Conservation (phyloP, 2,797 vertebrate genomes). For the Numenius phaeopus region DNA sequence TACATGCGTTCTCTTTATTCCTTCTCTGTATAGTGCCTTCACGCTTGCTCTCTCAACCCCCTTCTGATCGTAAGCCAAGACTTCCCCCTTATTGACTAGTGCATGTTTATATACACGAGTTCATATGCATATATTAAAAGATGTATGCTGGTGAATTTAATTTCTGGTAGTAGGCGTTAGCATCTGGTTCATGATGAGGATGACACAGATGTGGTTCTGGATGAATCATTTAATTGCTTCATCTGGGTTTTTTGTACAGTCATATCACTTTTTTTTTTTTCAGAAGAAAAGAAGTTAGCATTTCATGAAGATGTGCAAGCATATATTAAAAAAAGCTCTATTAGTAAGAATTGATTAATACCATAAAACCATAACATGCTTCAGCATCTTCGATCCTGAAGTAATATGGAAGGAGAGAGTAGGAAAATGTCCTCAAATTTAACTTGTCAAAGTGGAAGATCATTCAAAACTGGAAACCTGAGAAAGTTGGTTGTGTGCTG, state of each 20-base stretch:
- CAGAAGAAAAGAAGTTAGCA: background rate
- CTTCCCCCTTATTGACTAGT: background rate
- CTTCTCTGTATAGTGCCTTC: background rate
- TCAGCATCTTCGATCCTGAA: background rate
- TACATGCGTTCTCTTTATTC: background rate
- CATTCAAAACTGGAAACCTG: background rate
- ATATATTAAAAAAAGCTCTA: background rate
- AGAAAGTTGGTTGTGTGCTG: background rate
- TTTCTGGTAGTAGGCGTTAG: background rate
- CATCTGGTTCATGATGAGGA: background rate
- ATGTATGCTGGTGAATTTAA: background rate
- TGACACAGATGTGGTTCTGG: background rate
- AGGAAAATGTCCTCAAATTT: background rate
- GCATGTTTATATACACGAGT: background rate
- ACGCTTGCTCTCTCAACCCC: background rate
- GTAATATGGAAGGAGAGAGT: background rate
- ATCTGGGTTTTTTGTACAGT: background rate
- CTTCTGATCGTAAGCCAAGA: background rate
- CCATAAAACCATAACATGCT: background rate
- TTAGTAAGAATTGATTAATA: background rate
- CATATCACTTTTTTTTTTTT: accelerated
- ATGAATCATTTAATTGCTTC: background rate
- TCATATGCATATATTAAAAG: background rate
- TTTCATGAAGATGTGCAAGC: background rate
- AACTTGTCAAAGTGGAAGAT: background rate